Conservation (phyloP, 2,797 vertebrate genomes). For the Pelochelys cantorii region DNA sequence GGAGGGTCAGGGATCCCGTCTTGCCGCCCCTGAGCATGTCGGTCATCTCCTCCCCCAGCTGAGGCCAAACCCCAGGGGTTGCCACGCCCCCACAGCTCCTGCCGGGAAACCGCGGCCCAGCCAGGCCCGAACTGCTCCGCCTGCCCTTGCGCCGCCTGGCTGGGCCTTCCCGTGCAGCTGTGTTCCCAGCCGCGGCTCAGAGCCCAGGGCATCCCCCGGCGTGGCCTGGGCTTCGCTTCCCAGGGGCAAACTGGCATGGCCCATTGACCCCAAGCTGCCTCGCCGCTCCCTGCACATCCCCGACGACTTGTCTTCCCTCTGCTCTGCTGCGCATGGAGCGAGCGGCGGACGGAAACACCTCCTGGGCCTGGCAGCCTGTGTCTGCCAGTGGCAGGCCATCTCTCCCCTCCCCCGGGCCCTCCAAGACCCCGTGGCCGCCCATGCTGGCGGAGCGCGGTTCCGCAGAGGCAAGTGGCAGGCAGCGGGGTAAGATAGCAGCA, state of each 20-base stretch:
- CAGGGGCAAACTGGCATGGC: background rate
- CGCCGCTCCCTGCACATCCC: background rate
- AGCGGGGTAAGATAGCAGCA: background rate
- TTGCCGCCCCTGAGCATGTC: fast-evolving
- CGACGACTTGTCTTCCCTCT: background rate
- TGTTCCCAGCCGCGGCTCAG: too few relatives aligned
- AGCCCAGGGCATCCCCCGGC: background rate
- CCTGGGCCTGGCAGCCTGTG: too few relatives aligned
- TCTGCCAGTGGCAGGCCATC: background rate
- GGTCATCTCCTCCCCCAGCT: background rate
- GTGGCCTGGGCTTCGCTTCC: too few relatives aligned
- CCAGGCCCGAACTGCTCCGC: background rate
- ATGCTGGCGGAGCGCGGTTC: too few relatives aligned
- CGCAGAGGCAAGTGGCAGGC: too few relatives aligned
- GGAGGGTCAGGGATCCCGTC: too few relatives aligned
- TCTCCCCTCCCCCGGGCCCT: background rate
- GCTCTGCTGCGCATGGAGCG: background rate
- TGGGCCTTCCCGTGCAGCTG: too few relatives aligned
- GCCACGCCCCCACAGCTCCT: background rate
- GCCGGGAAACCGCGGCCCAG: too few relatives aligned
- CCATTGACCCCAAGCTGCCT: background rate
- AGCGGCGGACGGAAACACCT: background rate
- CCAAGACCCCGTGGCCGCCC: too few relatives aligned
- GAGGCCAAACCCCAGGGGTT: background rate
- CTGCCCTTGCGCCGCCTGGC: background rate